Evolutionary conservation across 1,140 invertebrate genomes (phyloP), one percentile per base, ranked within the genome.

Genomic region (Vanessa atalanta): DNA sequence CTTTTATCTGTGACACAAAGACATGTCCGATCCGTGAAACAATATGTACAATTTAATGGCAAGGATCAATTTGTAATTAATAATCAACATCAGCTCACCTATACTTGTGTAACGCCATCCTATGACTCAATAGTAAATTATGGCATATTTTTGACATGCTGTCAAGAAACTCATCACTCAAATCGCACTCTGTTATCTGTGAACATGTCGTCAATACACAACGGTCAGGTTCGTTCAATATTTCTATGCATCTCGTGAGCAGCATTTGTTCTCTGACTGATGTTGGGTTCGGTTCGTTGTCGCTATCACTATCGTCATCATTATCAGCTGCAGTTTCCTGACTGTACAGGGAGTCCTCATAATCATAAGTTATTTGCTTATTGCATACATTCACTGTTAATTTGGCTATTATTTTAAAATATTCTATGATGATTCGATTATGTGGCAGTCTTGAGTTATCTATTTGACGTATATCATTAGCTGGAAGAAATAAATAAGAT

Each of bases 141-240:
- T 98, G 96, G 82, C 96, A 97, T 12, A 98, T 93, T 82, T 95
- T 94, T 74, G 96, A 97, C 65, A 98, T 90, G 1, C 94, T 93
- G 80, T 96, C 94, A 47, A 96, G 86, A 4, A 96, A 87, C 1
- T 93, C 85, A 1, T 94, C 90, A 55, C 94, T 93, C 47, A 95
- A 93, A 47, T 94, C 94, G 20, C 91, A 93, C 47, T 95, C 95
- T 9, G 95, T 93, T 16, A 94, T 93, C 16, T 93, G 82, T 0
- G 96, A 83, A 66, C 97, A 95, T 1, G 93, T 92, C 31, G 94
- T 93, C 64, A 97, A 95, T 0, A 93, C 78, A 50, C 84, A 90
- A 7, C 95, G 93, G 9, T 94, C 90, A 15, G 94, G 93, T 67
- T 96, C 95, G 78, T 97, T 97, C 12, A 97, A 78, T 83, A 96